A percentile compares a stretch with the other conserved stretches of the same genome.
Evolutionary conservation across 2,888 invertebrate species (phyloP).

Genomic region (Lochmaea crataegi): DNA sequence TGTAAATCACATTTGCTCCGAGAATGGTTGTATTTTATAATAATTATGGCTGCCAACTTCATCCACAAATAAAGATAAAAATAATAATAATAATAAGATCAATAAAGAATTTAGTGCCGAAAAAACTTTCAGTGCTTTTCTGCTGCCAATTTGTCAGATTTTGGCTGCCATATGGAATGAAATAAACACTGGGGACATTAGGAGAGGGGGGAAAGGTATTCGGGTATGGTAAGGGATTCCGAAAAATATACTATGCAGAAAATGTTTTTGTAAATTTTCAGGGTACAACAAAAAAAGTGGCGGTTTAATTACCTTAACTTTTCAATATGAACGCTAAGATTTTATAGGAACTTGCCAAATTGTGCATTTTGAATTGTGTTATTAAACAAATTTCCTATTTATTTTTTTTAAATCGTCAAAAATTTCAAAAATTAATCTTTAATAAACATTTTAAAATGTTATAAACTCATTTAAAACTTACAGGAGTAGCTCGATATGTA

Average conservation of each 20-base stretch:
- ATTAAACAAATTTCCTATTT: not conserved
- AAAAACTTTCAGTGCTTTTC: slow-evolving; percentile 49
- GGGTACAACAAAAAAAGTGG: slow-evolving; percentile 48
- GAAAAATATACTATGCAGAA: slow-evolving; percentile 56
- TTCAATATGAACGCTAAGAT: slow-evolving; percentile 26
- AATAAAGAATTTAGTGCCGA: slow-evolving; percentile 46
- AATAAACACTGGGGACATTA: slow-evolving; percentile 37
- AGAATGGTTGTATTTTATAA: slow-evolving; percentile 32
- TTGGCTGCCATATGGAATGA: slow-evolving; percentile 58
- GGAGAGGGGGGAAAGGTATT: too few relatives aligned
- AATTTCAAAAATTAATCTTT: too few relatives aligned
- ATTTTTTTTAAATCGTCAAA: too few relatives aligned
- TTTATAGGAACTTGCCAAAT: not conserved
- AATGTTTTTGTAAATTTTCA: slow-evolving; percentile 55
- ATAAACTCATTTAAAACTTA: too few relatives aligned
- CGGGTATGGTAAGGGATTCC: slow-evolving; percentile 32
- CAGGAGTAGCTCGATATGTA: too few relatives aligned
- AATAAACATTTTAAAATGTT: too few relatives aligned
- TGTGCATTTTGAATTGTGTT: not conserved
- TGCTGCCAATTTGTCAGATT: slow-evolving; percentile 52
- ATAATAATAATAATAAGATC: not conserved
- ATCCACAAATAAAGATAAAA: slow-evolving; percentile 34
- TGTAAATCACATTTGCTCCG: slow-evolving; percentile 28
- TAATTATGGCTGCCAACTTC: slow-evolving; percentile 42
- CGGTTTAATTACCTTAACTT: slow-evolving; percentile 49